These are phyloP conservation scores for Nebria salina DNA, from an alignment of 2,888 invertebrate species.

Conservation along the genomic window DNA sequence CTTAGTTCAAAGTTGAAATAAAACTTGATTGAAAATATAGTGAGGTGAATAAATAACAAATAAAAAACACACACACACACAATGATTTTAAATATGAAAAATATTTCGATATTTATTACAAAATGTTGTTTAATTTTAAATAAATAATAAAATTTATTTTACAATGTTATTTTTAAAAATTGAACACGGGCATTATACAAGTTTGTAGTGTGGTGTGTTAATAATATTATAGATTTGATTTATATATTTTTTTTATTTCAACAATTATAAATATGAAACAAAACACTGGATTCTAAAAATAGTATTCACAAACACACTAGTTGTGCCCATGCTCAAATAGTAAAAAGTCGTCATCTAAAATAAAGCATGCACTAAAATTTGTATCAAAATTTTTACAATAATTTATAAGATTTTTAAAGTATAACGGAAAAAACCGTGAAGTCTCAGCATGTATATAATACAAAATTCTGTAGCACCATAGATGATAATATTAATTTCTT, in stretches of 20 bases:
- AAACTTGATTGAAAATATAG: background rate
- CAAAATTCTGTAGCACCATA: constrained; percentile 61
- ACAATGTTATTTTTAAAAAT: too few species aligned
- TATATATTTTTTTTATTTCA: background rate
- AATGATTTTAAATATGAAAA: too few species aligned
- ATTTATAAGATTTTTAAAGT: background rate
- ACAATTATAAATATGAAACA: constrained; percentile 23
- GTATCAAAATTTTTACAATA: background rate
- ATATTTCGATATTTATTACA: too few species aligned
- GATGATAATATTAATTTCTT: constrained; percentile 49
- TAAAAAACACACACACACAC: background rate
- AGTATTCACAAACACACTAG: too few species aligned
- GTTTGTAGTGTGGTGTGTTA: too few species aligned
- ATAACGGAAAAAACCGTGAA: background rate
- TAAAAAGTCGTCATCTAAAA: too few species aligned
- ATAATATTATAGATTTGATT: too few species aligned
- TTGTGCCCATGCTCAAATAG: too few species aligned
- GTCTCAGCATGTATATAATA: constrained; percentile 29
- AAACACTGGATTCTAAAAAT: constrained; percentile 18
- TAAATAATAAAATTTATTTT: too few species aligned
- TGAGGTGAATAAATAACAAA: background rate
- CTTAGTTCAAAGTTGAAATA: background rate
- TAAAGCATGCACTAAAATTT: too few species aligned
- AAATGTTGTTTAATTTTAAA: too few species aligned
- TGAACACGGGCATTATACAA: too few species aligned